A percentile compares a stretch with the other conserved stretches of the same genome.
These are phyloP conservation scores for Leucoptera coffeella DNA, from an alignment of 2,888 invertebrate genomes.

Conservation along the genomic window DNA sequence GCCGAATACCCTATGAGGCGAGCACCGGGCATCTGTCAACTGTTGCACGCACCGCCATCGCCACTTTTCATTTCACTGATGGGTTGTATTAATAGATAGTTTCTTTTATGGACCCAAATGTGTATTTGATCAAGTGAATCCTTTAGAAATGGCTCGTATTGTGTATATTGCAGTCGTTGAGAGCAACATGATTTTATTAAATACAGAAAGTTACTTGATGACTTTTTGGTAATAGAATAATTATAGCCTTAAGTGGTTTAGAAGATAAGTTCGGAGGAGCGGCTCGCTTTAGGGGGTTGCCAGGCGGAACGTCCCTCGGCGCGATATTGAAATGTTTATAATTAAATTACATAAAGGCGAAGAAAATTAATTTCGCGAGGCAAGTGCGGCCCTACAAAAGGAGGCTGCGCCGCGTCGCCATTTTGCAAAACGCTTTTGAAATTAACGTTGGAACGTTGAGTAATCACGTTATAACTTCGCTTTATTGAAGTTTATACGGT, in stretches of 20 bases:
- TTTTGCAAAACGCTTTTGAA: constrained; percentile 49
- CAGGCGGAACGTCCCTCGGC: constrained; percentile 46
- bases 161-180: constrained; percentile 1
- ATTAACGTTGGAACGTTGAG: constrained; percentile 40
- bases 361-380: constrained; percentile 52
- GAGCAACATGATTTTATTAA: neutral
- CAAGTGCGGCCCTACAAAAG: constrained; percentile 36
- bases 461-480: constrained; percentile 53
- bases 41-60: constrained; percentile 25
- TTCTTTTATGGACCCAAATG: too few relatives aligned
- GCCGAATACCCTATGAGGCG: constrained; percentile 24
- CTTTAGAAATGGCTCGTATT: too few relatives aligned
- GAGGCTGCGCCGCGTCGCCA: constrained; percentile 20
- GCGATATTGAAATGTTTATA: constrained; percentile 55
- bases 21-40: constrained; percentile 33
- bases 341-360: constrained; percentile 56
- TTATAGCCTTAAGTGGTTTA: constrained; percentile 52
- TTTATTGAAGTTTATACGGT: constrained; percentile 52
- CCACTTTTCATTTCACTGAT: constrained; percentile 49
- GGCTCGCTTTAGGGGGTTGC: constrained; percentile 52
- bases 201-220: constrained; percentile 20
- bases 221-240: too few relatives aligned
- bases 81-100: constrained; percentile 34
- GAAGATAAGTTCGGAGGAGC: constrained; percentile 53
- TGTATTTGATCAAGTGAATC: too few relatives aligned